A percentile compares a stretch with the other conserved stretches of the same genome.
Evolutionary conservation across 53 echinoderm and acorn worm genomes (phyloP).

Genomic region (Echinarachnius parma): DNA sequence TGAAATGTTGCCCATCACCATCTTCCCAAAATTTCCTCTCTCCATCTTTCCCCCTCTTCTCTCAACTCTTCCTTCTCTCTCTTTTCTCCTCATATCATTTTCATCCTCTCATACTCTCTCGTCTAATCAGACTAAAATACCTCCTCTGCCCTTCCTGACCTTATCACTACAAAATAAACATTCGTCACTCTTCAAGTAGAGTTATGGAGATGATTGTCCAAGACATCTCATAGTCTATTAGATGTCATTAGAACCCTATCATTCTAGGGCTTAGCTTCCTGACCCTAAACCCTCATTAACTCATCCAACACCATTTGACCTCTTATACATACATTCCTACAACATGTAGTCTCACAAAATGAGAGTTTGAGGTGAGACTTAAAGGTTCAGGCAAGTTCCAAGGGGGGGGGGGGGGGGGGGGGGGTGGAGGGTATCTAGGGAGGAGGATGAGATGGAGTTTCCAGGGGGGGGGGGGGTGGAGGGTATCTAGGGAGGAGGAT

Average conservation of each 20-base stretch:
- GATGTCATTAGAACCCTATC: slow-evolving; percentile 39
- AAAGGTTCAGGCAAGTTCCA: too few relatives aligned
- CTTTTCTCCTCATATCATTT: neutral
- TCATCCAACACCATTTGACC: neutral
- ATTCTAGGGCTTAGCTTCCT: slow-evolving; percentile 19
- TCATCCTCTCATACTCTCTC: too few relatives aligned
- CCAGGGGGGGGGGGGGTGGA: too few relatives aligned
- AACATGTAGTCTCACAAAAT: neutral
- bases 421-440: too few relatives aligned
- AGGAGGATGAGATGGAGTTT: too few relatives aligned
- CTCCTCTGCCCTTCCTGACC: slow-evolving; percentile 10
- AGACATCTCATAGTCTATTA: slow-evolving; percentile 40
- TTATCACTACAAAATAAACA: slow-evolving; percentile 43
- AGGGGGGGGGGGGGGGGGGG: too few relatives aligned
- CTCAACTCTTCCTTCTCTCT: neutral
- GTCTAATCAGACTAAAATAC: neutral
- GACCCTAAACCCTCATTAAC: slow-evolving; percentile 18
- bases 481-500: too few relatives aligned
- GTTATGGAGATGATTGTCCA: too few relatives aligned
- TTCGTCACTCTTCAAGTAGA: slow-evolving; percentile 16
- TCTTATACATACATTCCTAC: neutral
- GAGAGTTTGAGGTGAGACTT: too few relatives aligned
- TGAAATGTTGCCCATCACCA: too few relatives aligned
- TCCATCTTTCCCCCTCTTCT: neutral
- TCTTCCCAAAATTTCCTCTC: neutral